A percentile compares a stretch with the other conserved stretches of the same genome.
phyloP scores from a whole-genome alignment of 2,888 invertebrate species.

The Netelia virgata region DNA sequence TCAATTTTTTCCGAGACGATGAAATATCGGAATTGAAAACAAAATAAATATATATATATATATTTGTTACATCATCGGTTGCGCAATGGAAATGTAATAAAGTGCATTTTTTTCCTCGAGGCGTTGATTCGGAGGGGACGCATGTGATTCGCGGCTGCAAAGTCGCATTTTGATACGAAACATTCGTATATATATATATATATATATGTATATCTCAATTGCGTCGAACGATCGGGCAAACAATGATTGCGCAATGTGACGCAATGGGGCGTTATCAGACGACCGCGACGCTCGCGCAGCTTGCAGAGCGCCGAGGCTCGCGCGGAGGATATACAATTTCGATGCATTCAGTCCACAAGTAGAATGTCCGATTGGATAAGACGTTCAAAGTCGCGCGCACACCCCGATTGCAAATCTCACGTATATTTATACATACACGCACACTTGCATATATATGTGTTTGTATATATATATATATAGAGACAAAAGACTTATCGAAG shows the following conservation, averaged over 20 bases:
- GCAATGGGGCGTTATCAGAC: constrained; percentile 70
- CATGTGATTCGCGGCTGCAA: constrained; percentile 10
- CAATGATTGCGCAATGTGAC: constrained; percentile 75
- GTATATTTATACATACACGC: background rate
- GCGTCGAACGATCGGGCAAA: constrained; percentile 57
- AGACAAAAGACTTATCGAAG: constrained; percentile 26
- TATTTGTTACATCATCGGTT: background rate
- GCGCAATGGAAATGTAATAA: background rate
- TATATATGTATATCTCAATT: background rate
- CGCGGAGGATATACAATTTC: background rate
- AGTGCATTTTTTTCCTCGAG: background rate
- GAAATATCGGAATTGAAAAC: too few species aligned
- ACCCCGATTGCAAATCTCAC: constrained; percentile 54
- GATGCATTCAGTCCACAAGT: constrained; percentile 53
- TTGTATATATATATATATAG: background rate
- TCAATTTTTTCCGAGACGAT: background rate
- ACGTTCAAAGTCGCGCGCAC: constrained; percentile 61
- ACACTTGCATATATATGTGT: background rate
- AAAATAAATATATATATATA: background rate
- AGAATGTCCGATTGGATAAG: constrained; percentile 63
- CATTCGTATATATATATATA: background rate
- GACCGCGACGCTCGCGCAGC: constrained; percentile 51
- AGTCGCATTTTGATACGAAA: constrained; percentile 20
- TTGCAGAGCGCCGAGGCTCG: background rate
- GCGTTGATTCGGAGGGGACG: background rate